A percentile compares a stretch with the other conserved stretches of the same genome.
These are phyloP conservation scores for Agrotis ipsilon DNA, from an alignment of 2,888 invertebrate species.

Conservation along the genomic window DNA sequence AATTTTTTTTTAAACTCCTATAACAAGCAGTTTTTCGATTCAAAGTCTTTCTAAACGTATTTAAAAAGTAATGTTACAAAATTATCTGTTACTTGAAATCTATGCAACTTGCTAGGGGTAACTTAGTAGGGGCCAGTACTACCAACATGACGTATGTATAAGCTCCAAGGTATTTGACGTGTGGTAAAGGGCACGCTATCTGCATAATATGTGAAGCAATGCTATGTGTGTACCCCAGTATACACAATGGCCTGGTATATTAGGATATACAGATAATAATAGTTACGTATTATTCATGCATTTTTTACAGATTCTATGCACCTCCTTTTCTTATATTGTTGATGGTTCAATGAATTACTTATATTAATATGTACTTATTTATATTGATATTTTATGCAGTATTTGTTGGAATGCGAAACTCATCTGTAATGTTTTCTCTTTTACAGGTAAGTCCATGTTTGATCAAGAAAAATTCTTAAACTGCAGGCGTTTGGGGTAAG, in stretches of 20 bases:
- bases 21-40: too few species aligned
- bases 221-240: not conserved
- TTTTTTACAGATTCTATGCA: too few species aligned
- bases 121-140: constrained; percentile 16
- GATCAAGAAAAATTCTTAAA: not conserved
- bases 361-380: not conserved
- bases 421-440: constrained; percentile 29
- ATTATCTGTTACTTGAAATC: not conserved
- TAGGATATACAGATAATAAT: not conserved
- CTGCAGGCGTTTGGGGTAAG: constrained; percentile 2
- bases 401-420: not conserved
- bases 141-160: constrained; percentile 8
- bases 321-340: constrained; percentile 6
- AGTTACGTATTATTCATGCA: too few species aligned
- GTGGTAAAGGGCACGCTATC: not conserved
- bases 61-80: too few species aligned
- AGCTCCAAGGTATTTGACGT: constrained; percentile 15
- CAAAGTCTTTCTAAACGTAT: too few species aligned
- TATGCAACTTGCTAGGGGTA: not conserved
- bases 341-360: constrained; percentile 49
- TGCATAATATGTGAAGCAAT: not conserved
- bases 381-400: not conserved
- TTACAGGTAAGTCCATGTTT: constrained; percentile 70
- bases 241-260: too few species aligned
- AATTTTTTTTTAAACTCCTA: too few species aligned